Percentiles rank a stretch among this genome's conserved stretches.
These are phyloP conservation scores for Chauna torquata DNA, from an alignment of 2,113 vertebrate genomes.

Conservation along the genomic window DNA sequence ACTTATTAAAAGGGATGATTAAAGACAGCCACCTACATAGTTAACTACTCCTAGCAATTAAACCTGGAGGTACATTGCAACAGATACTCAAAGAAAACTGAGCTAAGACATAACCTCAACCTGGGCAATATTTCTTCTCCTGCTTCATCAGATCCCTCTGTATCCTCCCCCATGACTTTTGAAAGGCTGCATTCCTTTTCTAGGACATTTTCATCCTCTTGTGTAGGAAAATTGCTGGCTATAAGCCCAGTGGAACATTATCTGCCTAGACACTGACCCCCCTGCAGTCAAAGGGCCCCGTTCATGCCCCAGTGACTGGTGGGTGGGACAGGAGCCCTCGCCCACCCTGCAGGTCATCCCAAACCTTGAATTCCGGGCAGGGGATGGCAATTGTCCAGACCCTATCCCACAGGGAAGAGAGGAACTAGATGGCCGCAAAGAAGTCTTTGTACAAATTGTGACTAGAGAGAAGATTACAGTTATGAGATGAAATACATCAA, in stretches of 20 bases:
- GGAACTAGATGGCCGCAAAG: accelerated
- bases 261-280: not conserved
- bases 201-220: not conserved
- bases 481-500: not conserved
- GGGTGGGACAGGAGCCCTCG: not conserved
- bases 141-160: accelerated
- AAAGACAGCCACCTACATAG: not conserved
- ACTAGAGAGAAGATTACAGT: not conserved
- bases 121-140: not conserved
- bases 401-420: accelerated
- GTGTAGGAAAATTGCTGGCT: not conserved
- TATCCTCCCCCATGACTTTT: accelerated
- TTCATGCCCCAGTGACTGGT: accelerated
- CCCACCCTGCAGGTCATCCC: too few species aligned
- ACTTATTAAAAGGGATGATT: not conserved
- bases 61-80: not conserved
- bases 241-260: not conserved
- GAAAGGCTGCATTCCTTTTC: not conserved
- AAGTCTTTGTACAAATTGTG: accelerated
- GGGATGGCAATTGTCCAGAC: not conserved
- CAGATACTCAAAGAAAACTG: not conserved
- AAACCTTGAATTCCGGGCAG: not conserved
- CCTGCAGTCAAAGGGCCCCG: not conserved
- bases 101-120: not conserved
- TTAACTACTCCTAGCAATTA: constrained; percentile 23